These are phyloP conservation scores for Oxytorus armatus DNA, from an alignment of 2,888 invertebrate species.

Conservation along the genomic window DNA sequence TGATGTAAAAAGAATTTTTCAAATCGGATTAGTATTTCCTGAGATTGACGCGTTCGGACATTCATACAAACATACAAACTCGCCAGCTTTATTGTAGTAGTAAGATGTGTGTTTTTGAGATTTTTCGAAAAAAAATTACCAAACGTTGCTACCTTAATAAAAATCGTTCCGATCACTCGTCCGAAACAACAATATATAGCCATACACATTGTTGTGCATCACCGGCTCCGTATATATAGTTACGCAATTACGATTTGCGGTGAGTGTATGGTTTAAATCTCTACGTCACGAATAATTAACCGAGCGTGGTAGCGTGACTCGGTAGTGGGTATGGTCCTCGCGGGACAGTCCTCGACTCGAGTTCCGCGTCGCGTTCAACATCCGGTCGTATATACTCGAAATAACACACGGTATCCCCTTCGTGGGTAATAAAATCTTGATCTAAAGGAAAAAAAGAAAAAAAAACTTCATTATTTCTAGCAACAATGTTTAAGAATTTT, in stretches of 20 bases:
- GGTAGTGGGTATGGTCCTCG: constrained; percentile 47
- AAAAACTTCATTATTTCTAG: background rate
- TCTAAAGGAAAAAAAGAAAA: too few species aligned
- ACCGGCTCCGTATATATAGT: constrained; percentile 23
- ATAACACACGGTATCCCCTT: too few species aligned
- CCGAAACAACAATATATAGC: constrained; percentile 12
- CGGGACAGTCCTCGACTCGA: constrained; percentile 39
- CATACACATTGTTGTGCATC: constrained; percentile 9
- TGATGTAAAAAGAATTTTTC: too few species aligned
- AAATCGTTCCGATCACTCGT: constrained; percentile 10
- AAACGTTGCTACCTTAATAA: too few species aligned
- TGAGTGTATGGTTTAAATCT: constrained; percentile 36
- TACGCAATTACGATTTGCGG: constrained; percentile 55
- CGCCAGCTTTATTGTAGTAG: too few species aligned
- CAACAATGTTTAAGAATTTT: constrained; percentile 23
- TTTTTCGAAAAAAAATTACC: too few species aligned
- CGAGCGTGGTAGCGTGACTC: constrained; percentile 51
- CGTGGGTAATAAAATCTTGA: too few species aligned
- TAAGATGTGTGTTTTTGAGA: too few species aligned
- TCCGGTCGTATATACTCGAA: constrained; percentile 37
- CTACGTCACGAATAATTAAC: constrained; percentile 61
- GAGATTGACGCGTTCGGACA: too few species aligned
- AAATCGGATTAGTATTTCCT: too few species aligned
- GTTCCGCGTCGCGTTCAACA: constrained; percentile 54
- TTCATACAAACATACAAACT: too few species aligned